phyloP scores from a whole-genome alignment of 2,888 invertebrate species.

The Melinopterus prodromus region DNA sequence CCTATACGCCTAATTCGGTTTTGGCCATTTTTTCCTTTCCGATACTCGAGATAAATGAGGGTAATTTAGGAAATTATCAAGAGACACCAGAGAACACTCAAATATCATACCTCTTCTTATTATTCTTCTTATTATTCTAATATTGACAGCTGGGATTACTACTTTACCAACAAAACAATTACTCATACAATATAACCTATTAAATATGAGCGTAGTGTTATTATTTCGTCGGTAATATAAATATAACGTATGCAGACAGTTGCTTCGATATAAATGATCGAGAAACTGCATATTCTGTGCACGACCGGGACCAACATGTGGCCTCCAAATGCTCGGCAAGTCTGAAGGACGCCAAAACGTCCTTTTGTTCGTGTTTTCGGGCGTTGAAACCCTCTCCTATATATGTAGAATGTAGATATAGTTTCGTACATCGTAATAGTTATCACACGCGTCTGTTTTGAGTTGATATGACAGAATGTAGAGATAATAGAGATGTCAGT shows the following conservation, averaged over 20 bases:
- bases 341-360: background rate
- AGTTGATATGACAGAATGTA: background rate
- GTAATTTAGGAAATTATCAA: too few relatives aligned
- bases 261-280: background rate
- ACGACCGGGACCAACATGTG: background rate
- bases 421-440: background rate
- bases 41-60: too few relatives aligned
- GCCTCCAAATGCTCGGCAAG: background rate
- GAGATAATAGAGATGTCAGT: background rate
- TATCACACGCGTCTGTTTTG: background rate
- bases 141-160: too few relatives aligned
- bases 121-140: too few relatives aligned
- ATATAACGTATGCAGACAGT: background rate
- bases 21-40: too few relatives aligned
- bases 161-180: too few relatives aligned
- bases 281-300: background rate
- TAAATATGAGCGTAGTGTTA: background rate
- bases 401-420: background rate
- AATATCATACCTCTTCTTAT: too few relatives aligned
- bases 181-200: too few relatives aligned
- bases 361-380: background rate
- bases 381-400: background rate
- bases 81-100: too few relatives aligned
- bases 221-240: background rate
- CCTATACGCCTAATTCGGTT: too few relatives aligned